Evolutionary conservation across 2,113 vertebrate species (phyloP).

Genomic region (Chaetops frenatus): DNA sequence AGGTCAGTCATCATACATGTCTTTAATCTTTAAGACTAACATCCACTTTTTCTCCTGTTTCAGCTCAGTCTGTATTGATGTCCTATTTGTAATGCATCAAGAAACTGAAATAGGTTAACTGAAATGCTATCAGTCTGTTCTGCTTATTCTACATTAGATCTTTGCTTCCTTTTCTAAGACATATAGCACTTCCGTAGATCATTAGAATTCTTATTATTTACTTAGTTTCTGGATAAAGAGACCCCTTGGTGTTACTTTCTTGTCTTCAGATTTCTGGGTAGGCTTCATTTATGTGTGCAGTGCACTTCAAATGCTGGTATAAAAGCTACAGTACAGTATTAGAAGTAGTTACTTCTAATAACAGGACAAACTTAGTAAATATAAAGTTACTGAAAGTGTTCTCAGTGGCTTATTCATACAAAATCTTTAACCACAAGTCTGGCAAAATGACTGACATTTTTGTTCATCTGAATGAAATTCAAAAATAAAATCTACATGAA

Average conservation of each 20-base stretch:
- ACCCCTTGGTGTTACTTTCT: not conserved
- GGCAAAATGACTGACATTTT: not conserved
- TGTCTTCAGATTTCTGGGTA: not conserved
- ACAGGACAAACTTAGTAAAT: not conserved
- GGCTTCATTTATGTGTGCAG: not conserved
- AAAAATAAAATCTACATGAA: not conserved
- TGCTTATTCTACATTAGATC: not conserved
- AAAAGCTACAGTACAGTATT: not conserved
- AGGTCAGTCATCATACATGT: not conserved
- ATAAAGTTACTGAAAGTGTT: not conserved
- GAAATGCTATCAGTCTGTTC: not conserved
- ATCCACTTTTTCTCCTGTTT: not conserved
- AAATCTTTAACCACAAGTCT: not conserved
- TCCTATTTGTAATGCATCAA: not conserved
- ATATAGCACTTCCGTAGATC: not conserved
- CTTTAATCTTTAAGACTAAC: not conserved
- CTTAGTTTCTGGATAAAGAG: not conserved
- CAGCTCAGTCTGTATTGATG: not conserved
- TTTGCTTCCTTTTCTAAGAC: not conserved
- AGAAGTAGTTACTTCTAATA: not conserved
- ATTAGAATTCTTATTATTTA: not conserved
- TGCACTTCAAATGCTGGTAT: not conserved
- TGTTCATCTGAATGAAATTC: not conserved
- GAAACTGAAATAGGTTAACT: not conserved
- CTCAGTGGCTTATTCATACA: not conserved